Evolutionary conservation across 2,113 vertebrate genomes (phyloP), one percentile per base, ranked within the genome.

Genomic region (Passer domesticus): DNA sequence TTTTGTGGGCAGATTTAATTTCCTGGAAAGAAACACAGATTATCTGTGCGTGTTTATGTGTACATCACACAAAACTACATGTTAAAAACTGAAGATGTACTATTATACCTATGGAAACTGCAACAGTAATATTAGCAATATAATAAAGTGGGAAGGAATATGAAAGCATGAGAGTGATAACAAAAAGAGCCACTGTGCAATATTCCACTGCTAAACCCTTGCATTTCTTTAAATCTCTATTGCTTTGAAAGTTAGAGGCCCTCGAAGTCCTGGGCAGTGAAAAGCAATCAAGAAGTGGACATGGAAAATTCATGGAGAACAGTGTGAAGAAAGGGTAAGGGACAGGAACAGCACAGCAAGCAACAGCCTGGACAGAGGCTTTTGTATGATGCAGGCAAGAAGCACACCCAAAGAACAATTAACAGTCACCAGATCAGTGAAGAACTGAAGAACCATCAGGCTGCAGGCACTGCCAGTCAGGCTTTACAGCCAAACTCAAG

Each of bases 1-100:
- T 99, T 96, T 98, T 99, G 97, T 99, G 99, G 30, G 99, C 99
- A 64, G 98, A 99, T 96, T 98, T 99, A 70, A 99, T 99, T 98
- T 99, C 99, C 99, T 99, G 97, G 79, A 89, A 95, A 93, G 80
- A 94, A 46, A 35, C 13, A 75, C 1, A 66, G 7, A 60, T 44
- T 55, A 70, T 47, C 52, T 64, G 11, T 56, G n/a, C 33, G 4
- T 67, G 37, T 75, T 63, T 83, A 24, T 58, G 70, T 9, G 37
- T 4, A 35, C 2, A 49, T 39, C 52, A 74, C n/a, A 64, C 15
- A 56, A 70, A 53, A 13, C 14, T 69, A 31, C 4, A 2, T 4
- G 31, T 58, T 69, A 58, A 66, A 85, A 94, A 33, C 16, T 10
- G 19, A 86, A 30, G 8, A 5, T 0, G 17, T 7, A 47, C 11